phyloP scores from a whole-genome alignment of 2,888 invertebrate genomes.

The Noctua janthina region DNA sequence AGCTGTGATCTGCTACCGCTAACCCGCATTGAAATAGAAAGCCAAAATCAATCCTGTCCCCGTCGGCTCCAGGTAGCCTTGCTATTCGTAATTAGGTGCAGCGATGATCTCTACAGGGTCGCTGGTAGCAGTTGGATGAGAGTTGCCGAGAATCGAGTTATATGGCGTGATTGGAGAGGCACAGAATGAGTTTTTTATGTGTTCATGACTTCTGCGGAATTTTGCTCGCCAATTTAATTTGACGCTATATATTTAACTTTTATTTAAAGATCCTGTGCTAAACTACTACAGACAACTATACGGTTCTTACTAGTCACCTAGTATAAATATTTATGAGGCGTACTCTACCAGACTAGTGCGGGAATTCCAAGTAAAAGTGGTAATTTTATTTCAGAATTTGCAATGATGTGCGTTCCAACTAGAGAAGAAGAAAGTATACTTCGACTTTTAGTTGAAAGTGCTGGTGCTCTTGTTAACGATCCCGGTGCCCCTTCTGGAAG shows the following conservation, averaged over 20 bases:
- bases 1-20: no score
- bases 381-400: constrained; percentile 77
- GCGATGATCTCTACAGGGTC: background rate
- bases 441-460: constrained; percentile 76
- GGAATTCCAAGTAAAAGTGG: background rate
- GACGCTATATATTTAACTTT: background rate
- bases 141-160: background rate
- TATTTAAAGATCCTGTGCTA: background rate
- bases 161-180: background rate
- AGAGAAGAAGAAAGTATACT: constrained; percentile 80
- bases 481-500: constrained; percentile 81
- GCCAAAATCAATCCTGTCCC: background rate
- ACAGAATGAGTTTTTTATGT: background rate
- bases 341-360: no score
- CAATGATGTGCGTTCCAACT: constrained; percentile 83
- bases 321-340: background rate
- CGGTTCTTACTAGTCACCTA: background rate
- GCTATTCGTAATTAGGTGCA: background rate
- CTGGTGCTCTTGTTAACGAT: constrained; percentile 81
- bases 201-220: background rate
- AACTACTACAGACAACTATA: background rate
- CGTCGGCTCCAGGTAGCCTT: background rate
- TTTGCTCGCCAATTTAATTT: background rate
- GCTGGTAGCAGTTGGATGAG: background rate
- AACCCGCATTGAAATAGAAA: background rate